Evolutionary conservation across 2,113 vertebrate species (phyloP).

Genomic region (Marmota monax): DNA sequence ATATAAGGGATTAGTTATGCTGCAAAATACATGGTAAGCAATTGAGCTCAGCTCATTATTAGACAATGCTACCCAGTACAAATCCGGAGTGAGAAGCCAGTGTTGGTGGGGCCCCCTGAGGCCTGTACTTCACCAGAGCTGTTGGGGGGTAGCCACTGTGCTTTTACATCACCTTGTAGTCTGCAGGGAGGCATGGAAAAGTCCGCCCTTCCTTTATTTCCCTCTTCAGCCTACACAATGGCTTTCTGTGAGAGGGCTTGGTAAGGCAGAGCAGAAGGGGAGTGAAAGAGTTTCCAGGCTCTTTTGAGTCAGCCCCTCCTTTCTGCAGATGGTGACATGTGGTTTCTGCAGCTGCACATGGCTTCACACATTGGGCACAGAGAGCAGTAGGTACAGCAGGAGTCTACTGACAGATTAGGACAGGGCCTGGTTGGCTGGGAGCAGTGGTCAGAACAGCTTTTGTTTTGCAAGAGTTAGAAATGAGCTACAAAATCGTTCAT

Average conservation of each 20-base stretch:
- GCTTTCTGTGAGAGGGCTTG: conserved; percentile 73
- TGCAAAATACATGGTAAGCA: conserved; percentile 66
- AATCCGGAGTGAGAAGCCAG: conserved; percentile 45
- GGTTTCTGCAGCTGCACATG: conserved; percentile 51
- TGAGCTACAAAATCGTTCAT: neutral
- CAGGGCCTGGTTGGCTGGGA: neutral
- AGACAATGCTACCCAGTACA: conserved; percentile 72
- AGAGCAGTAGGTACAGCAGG: neutral
- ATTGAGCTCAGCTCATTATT: conserved; percentile 69
- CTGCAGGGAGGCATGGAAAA: conserved; percentile 69
- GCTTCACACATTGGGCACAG: conserved; percentile 35
- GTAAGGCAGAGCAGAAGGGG: conserved; percentile 72
- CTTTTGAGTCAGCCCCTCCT: conserved; percentile 51
- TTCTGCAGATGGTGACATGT: conserved; percentile 44
- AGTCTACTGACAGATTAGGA: neutral
- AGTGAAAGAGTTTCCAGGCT: conserved; percentile 56
- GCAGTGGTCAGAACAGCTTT: conserved; percentile 1
- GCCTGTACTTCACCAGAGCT: conserved; percentile 71
- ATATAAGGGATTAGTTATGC: conserved; percentile 73
- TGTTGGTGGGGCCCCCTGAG: conserved; percentile 75
- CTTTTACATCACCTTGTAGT: conserved; percentile 72
- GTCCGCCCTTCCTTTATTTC: conserved; percentile 77
- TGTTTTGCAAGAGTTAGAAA: conserved; percentile 40
- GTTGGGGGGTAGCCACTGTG: conserved; percentile 57
- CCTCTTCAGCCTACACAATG: conserved; percentile 79